Evolutionary conservation across 1,140 invertebrate genomes (phyloP).

Genomic region (Meloidogyne floridensis): DNA sequence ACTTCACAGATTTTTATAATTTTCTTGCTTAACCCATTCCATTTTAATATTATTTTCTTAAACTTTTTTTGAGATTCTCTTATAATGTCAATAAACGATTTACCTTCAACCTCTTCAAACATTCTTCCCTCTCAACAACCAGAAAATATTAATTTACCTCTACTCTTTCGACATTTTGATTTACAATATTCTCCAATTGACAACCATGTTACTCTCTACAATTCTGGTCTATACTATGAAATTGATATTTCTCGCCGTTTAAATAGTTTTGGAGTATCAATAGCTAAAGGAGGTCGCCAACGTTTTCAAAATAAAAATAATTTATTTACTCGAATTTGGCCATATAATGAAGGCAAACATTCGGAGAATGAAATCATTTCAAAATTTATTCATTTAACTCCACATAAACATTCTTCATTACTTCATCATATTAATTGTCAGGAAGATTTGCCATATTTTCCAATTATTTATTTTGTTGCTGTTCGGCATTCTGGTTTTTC

Average conservation of each 20-base stretch:
- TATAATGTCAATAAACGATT: background rate
- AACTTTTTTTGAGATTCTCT: background rate
- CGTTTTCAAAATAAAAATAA: background rate
- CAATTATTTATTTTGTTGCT: slow-evolving; percentile 38
- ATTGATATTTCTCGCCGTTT: background rate
- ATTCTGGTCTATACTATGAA: background rate
- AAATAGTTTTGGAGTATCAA: background rate
- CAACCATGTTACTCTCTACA: slow-evolving; percentile 18
- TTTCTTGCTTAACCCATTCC: too few species aligned
- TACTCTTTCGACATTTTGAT: slow-evolving; percentile 18
- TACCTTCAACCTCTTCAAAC: slow-evolving; percentile 11
- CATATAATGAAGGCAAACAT: background rate
- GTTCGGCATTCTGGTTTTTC: slow-evolving; percentile 40
- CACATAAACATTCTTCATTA: background rate
- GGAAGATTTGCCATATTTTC: slow-evolving; percentile 32
- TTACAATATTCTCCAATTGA: slow-evolving; percentile 16
- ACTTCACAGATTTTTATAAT: background rate
- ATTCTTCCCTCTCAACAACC: background rate
- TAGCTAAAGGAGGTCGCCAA: background rate
- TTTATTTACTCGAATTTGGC: background rate
- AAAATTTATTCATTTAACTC: slow-evolving; percentile 25
- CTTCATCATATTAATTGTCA: background rate
- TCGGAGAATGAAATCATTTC: background rate
- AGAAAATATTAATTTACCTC: background rate
- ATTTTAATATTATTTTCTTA: too few species aligned